Evolutionary conservation across 2,113 vertebrate species (phyloP).

Genomic region (Abramis brama): DNA sequence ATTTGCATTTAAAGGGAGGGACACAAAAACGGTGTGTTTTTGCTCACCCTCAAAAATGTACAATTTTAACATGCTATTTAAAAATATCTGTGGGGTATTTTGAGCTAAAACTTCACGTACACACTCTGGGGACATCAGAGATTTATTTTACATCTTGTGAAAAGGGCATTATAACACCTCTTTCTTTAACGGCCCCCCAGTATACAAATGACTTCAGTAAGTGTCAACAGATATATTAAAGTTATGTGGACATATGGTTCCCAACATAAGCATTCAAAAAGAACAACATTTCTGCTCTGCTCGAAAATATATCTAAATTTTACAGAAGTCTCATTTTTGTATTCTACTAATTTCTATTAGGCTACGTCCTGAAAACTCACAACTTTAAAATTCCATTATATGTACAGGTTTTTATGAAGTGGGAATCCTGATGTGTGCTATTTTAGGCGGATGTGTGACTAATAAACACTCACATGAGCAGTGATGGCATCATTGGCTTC

Average conservation of each 20-base stretch:
- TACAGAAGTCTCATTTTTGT: background rate
- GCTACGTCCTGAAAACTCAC: background rate
- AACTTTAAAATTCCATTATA: background rate
- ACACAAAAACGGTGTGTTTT: no score
- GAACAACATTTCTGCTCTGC: background rate
- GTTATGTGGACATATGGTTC: background rate
- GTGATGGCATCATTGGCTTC: constrained; percentile 94
- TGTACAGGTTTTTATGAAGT: background rate
- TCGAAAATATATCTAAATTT: no score
- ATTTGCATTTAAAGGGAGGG: no score
- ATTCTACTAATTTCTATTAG: background rate
- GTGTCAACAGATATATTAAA: background rate
- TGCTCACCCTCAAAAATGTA: no score
- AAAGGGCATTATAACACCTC: no score
- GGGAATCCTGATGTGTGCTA: background rate
- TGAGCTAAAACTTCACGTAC: no score
- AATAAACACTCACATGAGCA: constrained; percentile 82
- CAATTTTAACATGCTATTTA: no score
- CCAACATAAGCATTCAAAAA: background rate
- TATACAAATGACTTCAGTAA: background rate
- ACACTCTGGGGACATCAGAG: no score
- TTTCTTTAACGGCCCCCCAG: background rate
- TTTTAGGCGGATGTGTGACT: background rate
- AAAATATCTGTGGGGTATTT: no score
- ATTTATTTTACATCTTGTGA: no score